phyloP scores from a whole-genome alignment of 2,888 invertebrate species.

The Idaea dimidiata region DNA sequence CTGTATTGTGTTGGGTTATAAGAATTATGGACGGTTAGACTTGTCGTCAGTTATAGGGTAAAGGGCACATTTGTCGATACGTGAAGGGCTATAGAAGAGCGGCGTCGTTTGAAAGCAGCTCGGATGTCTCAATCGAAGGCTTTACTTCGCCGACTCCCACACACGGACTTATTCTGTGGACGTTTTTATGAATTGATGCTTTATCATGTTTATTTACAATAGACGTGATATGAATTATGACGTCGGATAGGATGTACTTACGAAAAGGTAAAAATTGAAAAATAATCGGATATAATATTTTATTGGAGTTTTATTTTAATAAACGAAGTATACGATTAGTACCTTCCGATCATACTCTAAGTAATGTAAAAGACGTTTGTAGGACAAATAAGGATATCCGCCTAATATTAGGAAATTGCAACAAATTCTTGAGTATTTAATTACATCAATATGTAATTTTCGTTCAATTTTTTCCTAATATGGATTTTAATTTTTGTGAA shows the following conservation, averaged over 20 bases:
- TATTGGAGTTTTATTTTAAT: not conserved
- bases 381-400: too few species aligned
- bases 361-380: conserved; percentile 26
- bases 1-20: conserved; percentile 27
- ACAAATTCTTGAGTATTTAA: too few species aligned
- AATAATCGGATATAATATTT: conserved; percentile 4
- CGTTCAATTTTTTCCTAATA: too few species aligned
- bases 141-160: conserved; percentile 64
- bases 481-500: too few species aligned
- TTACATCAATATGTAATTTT: too few species aligned
- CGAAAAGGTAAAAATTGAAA: conserved; percentile 3
- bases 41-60: conserved; percentile 33
- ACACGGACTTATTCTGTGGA: conserved; percentile 47
- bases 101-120: conserved; percentile 71
- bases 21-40: conserved; percentile 15
- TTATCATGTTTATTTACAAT: conserved; percentile 36
- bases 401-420: too few species aligned
- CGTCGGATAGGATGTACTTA: conserved; percentile 11
- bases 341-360: not conserved
- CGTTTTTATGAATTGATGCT: conserved; percentile 29
- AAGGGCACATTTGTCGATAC: conserved; percentile 46
- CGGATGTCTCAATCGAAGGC: conserved; percentile 77
- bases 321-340: not conserved
- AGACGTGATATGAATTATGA: conserved; percentile 30
- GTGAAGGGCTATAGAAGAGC: conserved; percentile 68